These are phyloP conservation scores for Diogma glabrata DNA, from an alignment of 2,888 invertebrate species.

Conservation along the genomic window DNA sequence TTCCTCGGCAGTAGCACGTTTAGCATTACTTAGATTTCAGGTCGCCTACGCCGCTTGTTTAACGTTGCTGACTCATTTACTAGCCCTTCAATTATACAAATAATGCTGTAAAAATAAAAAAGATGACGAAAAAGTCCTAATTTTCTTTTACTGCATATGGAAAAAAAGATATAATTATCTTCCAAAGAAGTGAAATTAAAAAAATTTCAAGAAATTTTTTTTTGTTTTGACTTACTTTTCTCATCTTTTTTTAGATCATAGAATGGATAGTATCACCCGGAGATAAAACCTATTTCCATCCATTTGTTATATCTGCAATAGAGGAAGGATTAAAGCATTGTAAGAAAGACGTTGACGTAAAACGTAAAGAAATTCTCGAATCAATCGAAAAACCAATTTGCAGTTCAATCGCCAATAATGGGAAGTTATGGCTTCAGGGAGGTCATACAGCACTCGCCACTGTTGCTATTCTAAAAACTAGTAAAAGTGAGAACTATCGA, in stretches of 20 bases:
- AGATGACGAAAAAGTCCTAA: too few species aligned
- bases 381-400: conserved; percentile 49
- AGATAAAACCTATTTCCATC: conserved; percentile 71
- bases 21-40: too few species aligned
- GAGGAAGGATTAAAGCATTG: conserved; percentile 61
- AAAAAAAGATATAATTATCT: too few species aligned
- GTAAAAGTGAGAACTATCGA: conserved; percentile 33
- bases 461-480: conserved; percentile 51
- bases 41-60: too few species aligned
- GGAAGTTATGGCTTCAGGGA: conserved; percentile 55
- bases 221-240: too few species aligned
- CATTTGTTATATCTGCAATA: conserved; percentile 59
- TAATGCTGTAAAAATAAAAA: too few species aligned
- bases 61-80: too few species aligned
- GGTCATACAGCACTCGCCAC: conserved; percentile 56
- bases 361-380: conserved; percentile 57
- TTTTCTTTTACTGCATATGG: too few species aligned
- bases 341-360: conserved; percentile 56
- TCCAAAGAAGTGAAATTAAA: too few species aligned
- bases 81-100: too few species aligned
- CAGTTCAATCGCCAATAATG: conserved; percentile 43
- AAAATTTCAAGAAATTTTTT: too few species aligned
- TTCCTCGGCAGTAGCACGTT: too few species aligned
- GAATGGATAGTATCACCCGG: conserved; percentile 79
- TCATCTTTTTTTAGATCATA: conserved; percentile 48